These are phyloP conservation scores for Celastrina argiolus DNA, from an alignment of 2,888 invertebrate species.

Conservation along the genomic window DNA sequence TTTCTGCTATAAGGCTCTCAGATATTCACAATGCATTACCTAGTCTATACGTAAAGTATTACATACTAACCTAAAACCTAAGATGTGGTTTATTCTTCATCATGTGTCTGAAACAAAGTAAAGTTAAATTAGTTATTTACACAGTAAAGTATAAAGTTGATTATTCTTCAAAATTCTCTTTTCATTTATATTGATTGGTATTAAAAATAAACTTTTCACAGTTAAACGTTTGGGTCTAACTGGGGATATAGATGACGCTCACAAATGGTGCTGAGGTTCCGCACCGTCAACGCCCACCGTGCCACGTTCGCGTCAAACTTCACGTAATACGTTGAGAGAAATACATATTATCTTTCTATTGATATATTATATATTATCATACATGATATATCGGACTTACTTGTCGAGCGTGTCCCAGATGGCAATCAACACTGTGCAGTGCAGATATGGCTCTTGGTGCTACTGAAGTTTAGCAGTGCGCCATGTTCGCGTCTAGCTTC, in stretches of 20 bases:
- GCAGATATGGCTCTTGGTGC: slow-evolving; percentile 96
- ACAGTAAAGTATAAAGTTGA: background rate
- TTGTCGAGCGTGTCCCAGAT: slow-evolving; percentile 99
- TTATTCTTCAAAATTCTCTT: too few relatives aligned
- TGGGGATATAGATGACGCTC: too few relatives aligned
- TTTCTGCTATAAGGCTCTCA: slow-evolving; percentile 55
- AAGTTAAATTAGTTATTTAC: slow-evolving; percentile 17
- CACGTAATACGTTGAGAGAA: too few relatives aligned
- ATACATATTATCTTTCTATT: too few relatives aligned
- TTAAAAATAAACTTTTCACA: too few relatives aligned
- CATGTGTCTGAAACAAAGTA: slow-evolving; percentile 85
- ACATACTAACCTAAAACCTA: slow-evolving; percentile 79
- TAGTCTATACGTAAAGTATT: slow-evolving; percentile 55
- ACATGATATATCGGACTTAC: slow-evolving; percentile 79
- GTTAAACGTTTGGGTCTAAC: too few relatives aligned
- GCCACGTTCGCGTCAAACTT: slow-evolving; percentile 95
- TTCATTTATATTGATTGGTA: slow-evolving; percentile 48
- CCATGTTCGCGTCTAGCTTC: slow-evolving; percentile 95
- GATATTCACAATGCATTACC: slow-evolving; percentile 59
- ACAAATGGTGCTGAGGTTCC: too few relatives aligned
- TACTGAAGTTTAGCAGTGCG: slow-evolving; percentile 93
- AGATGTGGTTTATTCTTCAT: slow-evolving; percentile 92
- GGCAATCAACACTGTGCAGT: slow-evolving; percentile 94
- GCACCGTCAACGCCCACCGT: too few relatives aligned
- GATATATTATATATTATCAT: too few relatives aligned